Conservation (phyloP, 2,888 invertebrate species). For the Zootermopsis nevadensis region DNA sequence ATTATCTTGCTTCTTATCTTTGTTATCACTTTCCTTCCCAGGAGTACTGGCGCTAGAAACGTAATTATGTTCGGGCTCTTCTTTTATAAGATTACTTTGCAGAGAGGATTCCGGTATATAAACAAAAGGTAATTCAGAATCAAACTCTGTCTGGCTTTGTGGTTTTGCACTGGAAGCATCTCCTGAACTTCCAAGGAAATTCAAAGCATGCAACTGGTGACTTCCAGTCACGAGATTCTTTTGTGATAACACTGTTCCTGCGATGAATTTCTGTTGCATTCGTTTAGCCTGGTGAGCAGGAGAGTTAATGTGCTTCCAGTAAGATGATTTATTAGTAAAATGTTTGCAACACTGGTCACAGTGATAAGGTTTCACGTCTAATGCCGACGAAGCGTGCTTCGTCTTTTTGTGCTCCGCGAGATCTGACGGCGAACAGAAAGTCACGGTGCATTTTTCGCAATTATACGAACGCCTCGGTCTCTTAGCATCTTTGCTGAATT, state of each 20-base stretch:
- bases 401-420: slow-evolving; percentile 45
- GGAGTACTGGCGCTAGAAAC: not conserved
- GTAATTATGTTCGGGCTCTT: not conserved
- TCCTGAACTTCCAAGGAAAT: not conserved
- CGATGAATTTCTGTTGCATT: slow-evolving; percentile 8
- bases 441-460: slow-evolving; percentile 45
- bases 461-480: slow-evolving; percentile 46
- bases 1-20: not conserved
- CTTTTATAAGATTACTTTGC: not conserved
- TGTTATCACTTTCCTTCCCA: not conserved
- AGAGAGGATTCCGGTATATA: slow-evolving; percentile 18
- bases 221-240: no score
- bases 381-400: slow-evolving; percentile 25
- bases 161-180: not conserved
- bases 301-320: slow-evolving; percentile 48
- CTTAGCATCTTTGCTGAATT: not conserved
- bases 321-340: slow-evolving; percentile 47
- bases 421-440: slow-evolving; percentile 45
- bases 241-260: not conserved
- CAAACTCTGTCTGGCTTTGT: not conserved
- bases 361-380: slow-evolving; percentile 44
- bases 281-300: slow-evolving; percentile 31
- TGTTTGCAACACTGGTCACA: slow-evolving; percentile 46
- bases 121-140: not conserved
- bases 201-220: no score